A percentile compares a stretch with the other conserved stretches of the same genome.
phyloP scores from a whole-genome alignment of 2,797 vertebrate genomes.

The Galaxias olidus region DNA sequence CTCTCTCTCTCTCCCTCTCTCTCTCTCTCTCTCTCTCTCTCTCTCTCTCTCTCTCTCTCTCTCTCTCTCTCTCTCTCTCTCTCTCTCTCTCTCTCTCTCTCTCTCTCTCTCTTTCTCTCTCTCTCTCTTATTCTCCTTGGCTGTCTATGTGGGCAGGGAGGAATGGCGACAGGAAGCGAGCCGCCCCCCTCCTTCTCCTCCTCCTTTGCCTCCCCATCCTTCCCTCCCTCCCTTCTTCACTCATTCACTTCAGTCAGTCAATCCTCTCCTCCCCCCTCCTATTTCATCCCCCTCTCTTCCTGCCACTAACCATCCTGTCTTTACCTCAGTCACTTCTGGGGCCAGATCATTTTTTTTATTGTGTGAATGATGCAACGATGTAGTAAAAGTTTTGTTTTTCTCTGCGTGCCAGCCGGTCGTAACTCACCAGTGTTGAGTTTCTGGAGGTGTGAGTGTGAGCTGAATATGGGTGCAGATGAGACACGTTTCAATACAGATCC shows the following conservation, averaged over 20 bases:
- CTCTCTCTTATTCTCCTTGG: conserved; percentile 39
- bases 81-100: conserved; percentile 39
- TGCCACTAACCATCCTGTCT: conserved; percentile 14
- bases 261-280: conserved; percentile 14
- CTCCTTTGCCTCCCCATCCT: conserved; percentile 45
- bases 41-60: too few species aligned
- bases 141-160: conserved; percentile 80
- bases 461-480: conserved; percentile 62
- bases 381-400: conserved; percentile 7
- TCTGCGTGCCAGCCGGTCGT: conserved; percentile 44
- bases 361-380: conserved; percentile 26
- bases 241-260: conserved; percentile 52
- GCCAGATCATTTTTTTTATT: conserved; percentile 42
- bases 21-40: conserved; percentile 48
- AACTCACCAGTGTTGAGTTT: conserved; percentile 61
- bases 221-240: conserved; percentile 34
- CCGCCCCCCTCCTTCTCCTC: conserved; percentile 31
- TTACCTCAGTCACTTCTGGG: not conserved
- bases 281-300: conserved; percentile 35
- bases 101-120: conserved; percentile 42
- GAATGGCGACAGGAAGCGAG: conserved; percentile 78
- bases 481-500: conserved; percentile 58
- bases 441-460: conserved; percentile 51
- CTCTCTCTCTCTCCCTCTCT: conserved; percentile 39
- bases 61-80: conserved; percentile 48